Evolutionary conservation across 2,888 invertebrate species (phyloP), one percentile per base, ranked within the genome.

Genomic region (Heteromurus nitidus): DNA sequence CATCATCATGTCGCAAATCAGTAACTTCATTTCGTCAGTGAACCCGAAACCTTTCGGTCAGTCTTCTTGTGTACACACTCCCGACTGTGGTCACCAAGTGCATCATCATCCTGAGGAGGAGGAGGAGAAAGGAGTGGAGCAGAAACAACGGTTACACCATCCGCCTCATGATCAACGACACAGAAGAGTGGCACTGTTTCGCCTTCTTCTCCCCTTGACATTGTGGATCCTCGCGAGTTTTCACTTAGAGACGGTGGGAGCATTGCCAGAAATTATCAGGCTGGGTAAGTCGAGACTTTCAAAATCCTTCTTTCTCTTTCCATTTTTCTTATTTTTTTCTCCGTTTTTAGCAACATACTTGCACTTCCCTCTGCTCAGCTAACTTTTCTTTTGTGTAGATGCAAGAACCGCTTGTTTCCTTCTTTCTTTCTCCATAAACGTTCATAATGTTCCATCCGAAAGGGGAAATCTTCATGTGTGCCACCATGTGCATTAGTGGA

Each of bases 221-320:
- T 64, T 82, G 55, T 76, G 76, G 70, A 60, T 80, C 24, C 47
- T 75, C 11, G 36, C 62, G 68, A 55, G 64, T 65, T 62, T 83
- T 65, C 70, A 58, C 16, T 31, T 79, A 67, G 47, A 80, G 24
- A 62, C 76, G 36, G 73, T 62, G 58, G 65, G 58, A 62, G 85
- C 85, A 26, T 77, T 85, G 64, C 85, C 85, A 50, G 85, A 85
- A 72, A 74, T 67, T 80, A 84, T 85, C 80, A 84, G 84, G 82
- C 84, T 85, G 75, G 85, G 85, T 85, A 82, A 84, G 84, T 74
- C 20, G 1, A 36, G 16, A 60, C 24, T 26, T 64, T 16, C 7
- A 20, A 53, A 36, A 20, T 28, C 13, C 26, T 60, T 60, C 13
- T 28, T 18, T 60, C 24, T 7, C 60, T 60, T 60, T 28, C 16